Percentiles rank a stretch among this genome's conserved stretches.
Evolutionary conservation across 2,113 vertebrate genomes (phyloP).

Genomic region (Cololabis saira): DNA sequence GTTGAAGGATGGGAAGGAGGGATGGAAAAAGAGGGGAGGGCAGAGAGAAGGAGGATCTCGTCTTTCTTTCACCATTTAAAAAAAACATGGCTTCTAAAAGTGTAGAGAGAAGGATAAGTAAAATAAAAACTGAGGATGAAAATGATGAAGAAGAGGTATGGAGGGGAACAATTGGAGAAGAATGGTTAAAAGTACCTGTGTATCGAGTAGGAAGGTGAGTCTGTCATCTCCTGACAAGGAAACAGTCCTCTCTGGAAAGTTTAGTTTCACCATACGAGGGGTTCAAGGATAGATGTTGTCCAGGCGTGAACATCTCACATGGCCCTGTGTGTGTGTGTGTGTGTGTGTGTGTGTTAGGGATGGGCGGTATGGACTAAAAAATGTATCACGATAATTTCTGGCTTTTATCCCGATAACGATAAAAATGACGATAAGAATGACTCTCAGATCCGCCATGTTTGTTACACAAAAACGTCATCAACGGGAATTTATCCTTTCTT

Average conservation of each 20-base stretch:
- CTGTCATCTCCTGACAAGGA: constrained; percentile 65
- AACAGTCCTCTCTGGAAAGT: constrained; percentile 58
- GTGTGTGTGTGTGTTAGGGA: too few species aligned
- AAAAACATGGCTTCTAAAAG: constrained; percentile 7
- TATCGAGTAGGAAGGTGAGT: constrained; percentile 63
- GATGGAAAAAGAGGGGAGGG: constrained; percentile 1
- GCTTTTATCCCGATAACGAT: too few species aligned
- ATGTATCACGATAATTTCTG: too few species aligned
- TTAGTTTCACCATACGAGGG: constrained; percentile 73
- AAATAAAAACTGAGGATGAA: constrained; percentile 26
- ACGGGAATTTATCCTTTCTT: too few species aligned
- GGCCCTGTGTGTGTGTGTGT: too few species aligned
- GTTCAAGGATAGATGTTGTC: constrained; percentile 39
- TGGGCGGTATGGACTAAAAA: too few species aligned
- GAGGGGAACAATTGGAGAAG: neutral
- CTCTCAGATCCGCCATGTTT: too few species aligned
- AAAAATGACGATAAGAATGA: too few species aligned
- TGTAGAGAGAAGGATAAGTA: neutral
- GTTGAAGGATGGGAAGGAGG: neutral
- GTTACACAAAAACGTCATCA: too few species aligned
- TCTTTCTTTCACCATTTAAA: constrained; percentile 56
- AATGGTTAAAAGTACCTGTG: constrained; percentile 53
- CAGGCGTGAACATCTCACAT: constrained; percentile 33
- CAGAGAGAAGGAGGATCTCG: constrained; percentile 18
- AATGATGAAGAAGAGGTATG: constrained; percentile 35